Evolutionary conservation across 2,888 invertebrate species (phyloP).

Genomic region (Acrobasis consociella): DNA sequence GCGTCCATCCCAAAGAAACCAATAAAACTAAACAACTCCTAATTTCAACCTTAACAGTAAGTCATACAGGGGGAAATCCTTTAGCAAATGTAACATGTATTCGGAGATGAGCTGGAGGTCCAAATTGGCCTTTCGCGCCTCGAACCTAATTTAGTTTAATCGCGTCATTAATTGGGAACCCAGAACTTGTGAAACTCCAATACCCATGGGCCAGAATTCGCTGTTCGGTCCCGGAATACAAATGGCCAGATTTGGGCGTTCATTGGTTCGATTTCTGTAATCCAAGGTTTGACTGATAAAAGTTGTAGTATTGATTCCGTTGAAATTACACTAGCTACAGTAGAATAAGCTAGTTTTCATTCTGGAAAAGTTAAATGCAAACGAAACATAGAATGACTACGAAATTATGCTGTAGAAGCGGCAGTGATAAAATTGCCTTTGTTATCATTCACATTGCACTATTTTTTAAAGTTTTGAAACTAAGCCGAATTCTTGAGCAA

Average conservation of each 20-base stretch:
- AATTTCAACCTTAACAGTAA: slow-evolving; percentile 1
- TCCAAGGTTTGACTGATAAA: slow-evolving; percentile 33
- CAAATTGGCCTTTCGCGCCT: slow-evolving; percentile 64
- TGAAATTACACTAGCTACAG: slow-evolving; percentile 21
- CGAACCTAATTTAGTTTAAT: slow-evolving; percentile 73
- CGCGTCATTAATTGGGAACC: slow-evolving; percentile 73
- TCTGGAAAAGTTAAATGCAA: too few relatives aligned
- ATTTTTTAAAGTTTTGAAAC: too few relatives aligned
- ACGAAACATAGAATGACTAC: too few relatives aligned
- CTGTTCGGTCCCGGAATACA: slow-evolving; percentile 53
- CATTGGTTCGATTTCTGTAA: slow-evolving; percentile 35
- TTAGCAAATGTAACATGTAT: slow-evolving; percentile 22
- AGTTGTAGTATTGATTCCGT: slow-evolving; percentile 22
- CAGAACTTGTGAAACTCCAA: slow-evolving; percentile 67
- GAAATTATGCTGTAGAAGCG: too few relatives aligned
- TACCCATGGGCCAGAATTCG: slow-evolving; percentile 54
- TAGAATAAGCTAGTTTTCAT: background rate
- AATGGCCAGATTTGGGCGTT: slow-evolving; percentile 54
- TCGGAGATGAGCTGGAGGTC: slow-evolving; percentile 37
- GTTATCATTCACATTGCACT: too few relatives aligned
- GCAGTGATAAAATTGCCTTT: background rate
- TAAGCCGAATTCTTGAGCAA: too few relatives aligned
- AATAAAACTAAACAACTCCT: background rate
- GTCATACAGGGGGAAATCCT: slow-evolving; percentile 13
- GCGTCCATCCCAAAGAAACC: background rate